Percentiles rank a stretch among this genome's conserved stretches.
phyloP scores from a whole-genome alignment of 2,113 vertebrate species.

The human region DNA sequence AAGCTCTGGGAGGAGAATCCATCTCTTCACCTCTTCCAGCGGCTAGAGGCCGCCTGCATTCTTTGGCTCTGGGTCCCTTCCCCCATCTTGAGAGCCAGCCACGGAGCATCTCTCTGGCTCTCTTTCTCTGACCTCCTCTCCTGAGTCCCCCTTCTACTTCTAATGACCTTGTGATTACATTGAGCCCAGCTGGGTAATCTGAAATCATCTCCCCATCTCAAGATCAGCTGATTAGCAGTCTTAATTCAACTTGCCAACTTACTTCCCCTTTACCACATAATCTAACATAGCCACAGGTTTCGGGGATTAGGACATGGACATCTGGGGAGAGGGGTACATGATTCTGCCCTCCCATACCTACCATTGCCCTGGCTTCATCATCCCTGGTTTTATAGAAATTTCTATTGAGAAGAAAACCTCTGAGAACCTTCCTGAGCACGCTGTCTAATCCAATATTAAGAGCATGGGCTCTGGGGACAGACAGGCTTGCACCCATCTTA shows the following conservation, averaged over 20 bases:
- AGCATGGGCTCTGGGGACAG: neutral
- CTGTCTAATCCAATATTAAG: neutral
- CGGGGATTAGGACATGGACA: rapidly evolving
- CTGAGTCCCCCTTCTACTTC: neutral
- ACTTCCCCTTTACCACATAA: neutral
- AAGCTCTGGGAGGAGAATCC: neutral
- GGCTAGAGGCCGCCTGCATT: rapidly evolving
- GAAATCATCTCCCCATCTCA: neutral
- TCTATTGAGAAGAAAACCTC: neutral
- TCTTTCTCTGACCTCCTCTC: neutral
- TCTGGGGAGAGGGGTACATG: neutral
- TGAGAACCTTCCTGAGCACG: neutral
- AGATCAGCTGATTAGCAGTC: neutral
- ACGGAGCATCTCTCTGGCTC: rapidly evolving
- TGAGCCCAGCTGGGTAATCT: neutral
- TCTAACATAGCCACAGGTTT: rapidly evolving
- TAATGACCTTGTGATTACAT: neutral
- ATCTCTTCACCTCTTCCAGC: neutral
- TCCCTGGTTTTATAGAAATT: neutral
- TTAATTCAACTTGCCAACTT: neutral
- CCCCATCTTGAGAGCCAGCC: neutral
- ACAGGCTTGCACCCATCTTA: neutral
- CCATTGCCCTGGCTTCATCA: neutral
- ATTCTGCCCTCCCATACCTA: too few species aligned
- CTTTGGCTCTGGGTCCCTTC: neutral